These are phyloP conservation scores for Trematomus bernacchii DNA, from an alignment of 2,797 vertebrate species.

Conservation along the genomic window DNA sequence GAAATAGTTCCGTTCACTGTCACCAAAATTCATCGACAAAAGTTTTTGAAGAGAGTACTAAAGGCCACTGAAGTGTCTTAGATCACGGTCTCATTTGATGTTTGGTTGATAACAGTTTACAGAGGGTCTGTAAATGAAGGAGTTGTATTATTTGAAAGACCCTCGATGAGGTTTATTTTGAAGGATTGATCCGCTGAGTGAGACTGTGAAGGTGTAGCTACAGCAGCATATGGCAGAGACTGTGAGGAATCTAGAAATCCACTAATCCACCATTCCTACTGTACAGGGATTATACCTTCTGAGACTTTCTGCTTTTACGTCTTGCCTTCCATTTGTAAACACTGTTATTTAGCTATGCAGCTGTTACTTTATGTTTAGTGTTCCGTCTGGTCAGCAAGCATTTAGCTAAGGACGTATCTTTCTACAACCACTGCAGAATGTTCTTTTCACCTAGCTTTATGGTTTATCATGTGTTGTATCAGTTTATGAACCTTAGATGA, in stretches of 20 bases:
- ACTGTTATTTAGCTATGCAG: conserved; percentile 43
- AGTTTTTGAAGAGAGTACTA: conserved; percentile 17
- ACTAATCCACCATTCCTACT: conserved; percentile 65
- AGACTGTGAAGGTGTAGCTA: conserved; percentile 60
- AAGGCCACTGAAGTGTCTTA: conserved; percentile 2
- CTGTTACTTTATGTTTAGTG: conserved; percentile 43
- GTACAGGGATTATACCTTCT: conserved; percentile 66
- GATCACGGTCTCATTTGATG: conserved; percentile 14
- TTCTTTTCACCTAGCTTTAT: conserved; percentile 18
- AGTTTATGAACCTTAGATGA: conserved; percentile 5
- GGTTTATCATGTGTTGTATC: neutral
- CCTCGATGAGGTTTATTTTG: conserved; percentile 42
- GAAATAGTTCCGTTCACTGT: conserved; percentile 41
- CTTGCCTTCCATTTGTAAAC: conserved; percentile 45
- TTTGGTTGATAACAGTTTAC: conserved; percentile 37
- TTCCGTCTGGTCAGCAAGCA: conserved; percentile 62
- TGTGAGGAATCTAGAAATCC: conserved; percentile 66
- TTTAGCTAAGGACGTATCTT: conserved; percentile 40
- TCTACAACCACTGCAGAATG: conserved; percentile 36
- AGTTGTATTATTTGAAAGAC: conserved; percentile 30
- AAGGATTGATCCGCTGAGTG: conserved; percentile 43
- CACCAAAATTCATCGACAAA: conserved; percentile 36
- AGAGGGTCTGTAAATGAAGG: conserved; percentile 1
- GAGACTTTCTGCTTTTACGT: conserved; percentile 44
- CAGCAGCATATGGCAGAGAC: conserved; percentile 59